Evolutionary conservation across 2,113 vertebrate genomes (phyloP).

Genomic region (Microtus richardsoni): DNA sequence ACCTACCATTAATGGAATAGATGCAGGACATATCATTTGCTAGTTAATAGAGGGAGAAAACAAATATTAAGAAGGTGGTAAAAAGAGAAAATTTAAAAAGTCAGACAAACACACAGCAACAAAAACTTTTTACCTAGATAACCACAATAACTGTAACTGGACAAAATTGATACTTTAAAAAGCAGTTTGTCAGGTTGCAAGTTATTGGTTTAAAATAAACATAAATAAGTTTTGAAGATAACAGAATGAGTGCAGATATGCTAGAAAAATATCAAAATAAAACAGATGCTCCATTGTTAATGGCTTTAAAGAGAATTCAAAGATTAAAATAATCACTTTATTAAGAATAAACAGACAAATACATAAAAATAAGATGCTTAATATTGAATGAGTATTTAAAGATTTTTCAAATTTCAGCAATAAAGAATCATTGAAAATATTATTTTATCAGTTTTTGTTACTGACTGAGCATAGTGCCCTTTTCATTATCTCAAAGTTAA

Average conservation of each 20-base stretch:
- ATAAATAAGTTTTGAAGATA: not conserved
- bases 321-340: not conserved
- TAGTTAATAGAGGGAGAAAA: not conserved
- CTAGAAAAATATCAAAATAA: not conserved
- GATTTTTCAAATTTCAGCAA: not conserved
- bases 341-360: not conserved
- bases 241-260: not conserved
- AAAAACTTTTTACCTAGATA: not conserved
- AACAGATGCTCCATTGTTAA: not conserved
- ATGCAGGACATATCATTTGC: not conserved
- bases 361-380: not conserved
- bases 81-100: constrained; percentile 12
- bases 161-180: constrained; percentile 47
- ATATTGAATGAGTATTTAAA: not conserved
- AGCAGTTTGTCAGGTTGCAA: not conserved
- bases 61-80: not conserved
- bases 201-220: not conserved
- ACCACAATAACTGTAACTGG: constrained; percentile 66
- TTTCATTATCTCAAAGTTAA: not conserved
- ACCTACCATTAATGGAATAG: not conserved
- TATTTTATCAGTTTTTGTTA: not conserved
- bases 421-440: not conserved
- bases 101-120: not conserved
- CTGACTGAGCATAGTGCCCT: not conserved
- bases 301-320: not conserved